Evolutionary conservation across 2,113 vertebrate species (phyloP).

Genomic region (Brienomyrus longianalis): DNA sequence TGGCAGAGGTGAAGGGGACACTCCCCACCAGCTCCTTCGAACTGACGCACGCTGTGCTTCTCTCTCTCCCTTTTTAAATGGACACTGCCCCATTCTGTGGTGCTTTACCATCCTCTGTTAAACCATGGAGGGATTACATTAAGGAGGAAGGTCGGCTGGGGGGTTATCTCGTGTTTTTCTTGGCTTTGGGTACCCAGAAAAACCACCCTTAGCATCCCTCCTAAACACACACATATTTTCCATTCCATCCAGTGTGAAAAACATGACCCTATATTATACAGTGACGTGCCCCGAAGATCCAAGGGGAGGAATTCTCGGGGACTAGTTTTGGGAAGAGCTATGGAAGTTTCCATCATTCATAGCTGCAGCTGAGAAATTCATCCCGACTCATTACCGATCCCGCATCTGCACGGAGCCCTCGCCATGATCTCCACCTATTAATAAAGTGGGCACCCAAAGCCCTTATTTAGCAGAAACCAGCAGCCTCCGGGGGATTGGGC

Average conservation of each 20-base stretch:
- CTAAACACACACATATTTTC: neutral
- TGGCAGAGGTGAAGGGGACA: neutral
- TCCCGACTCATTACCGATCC: neutral
- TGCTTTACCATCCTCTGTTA: neutral
- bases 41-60: neutral
- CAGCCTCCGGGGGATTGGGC: conserved; percentile 14
- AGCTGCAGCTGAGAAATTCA: neutral
- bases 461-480: conserved; percentile 21
- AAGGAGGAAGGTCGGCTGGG: neutral
- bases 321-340: neutral
- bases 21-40: neutral
- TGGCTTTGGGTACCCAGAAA: neutral
- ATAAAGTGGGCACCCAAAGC: conserved; percentile 19
- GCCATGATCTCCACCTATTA: conserved; percentile 3
- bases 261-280: neutral
- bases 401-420: neutral
- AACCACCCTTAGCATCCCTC: neutral
- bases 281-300: neutral
- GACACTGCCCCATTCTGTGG: neutral
- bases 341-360: conserved; percentile 11
- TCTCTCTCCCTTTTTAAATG: neutral
- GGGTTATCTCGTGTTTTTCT: neutral
- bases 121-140: neutral
- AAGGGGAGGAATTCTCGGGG: neutral
- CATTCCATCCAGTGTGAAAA: neutral